A percentile compares a stretch with the other conserved stretches of the same genome.
Evolutionary conservation across 1,140 invertebrate species (phyloP).

Genomic region (Eriosoma lanigerum): DNA sequence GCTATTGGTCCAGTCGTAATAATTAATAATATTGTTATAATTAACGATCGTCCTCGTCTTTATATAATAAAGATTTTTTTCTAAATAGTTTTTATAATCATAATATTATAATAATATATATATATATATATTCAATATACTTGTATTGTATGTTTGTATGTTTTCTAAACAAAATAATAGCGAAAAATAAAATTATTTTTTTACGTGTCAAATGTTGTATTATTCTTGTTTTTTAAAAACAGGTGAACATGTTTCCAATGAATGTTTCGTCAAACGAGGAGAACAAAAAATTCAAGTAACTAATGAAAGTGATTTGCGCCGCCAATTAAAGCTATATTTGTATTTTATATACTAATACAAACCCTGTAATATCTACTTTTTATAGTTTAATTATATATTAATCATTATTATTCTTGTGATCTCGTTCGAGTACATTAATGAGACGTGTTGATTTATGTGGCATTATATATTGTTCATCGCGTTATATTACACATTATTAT

Average conservation of each 20-base stretch:
- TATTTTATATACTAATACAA: not conserved
- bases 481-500: not conserved
- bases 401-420: not conserved
- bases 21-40: no score
- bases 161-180: no score
- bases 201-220: not conserved
- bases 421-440: conserved; percentile 19
- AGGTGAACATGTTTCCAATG: not conserved
- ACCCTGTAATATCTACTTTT: not conserved
- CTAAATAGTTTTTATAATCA: no score
- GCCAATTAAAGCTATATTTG: not conserved
- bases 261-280: not conserved
- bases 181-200: no score
- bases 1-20: no score
- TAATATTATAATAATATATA: no score
- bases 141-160: no score
- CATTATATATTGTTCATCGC: conserved; percentile 14
- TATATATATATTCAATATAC: no score
- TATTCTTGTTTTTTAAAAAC: not conserved
- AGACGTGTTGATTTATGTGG: conserved; percentile 21
- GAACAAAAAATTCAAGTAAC: not conserved
- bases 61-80: no score
- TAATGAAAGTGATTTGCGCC: not conserved
- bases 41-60: no score
- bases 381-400: no score